Conservation (phyloP, 2,113 vertebrate species). For the Gambusia affinis region DNA sequence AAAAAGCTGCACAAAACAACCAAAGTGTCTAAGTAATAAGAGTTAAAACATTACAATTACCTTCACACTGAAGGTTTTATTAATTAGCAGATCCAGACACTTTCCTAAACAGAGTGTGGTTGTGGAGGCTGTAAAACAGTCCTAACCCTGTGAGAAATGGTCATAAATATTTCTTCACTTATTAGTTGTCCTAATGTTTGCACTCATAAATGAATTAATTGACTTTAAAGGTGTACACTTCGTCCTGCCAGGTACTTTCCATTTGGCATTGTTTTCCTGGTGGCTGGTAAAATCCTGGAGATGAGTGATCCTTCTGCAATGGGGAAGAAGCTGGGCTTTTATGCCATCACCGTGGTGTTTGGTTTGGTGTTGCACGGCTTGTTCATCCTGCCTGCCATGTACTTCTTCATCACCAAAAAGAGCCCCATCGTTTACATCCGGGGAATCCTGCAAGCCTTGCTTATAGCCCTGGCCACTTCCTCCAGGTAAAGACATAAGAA, state of each 20-base stretch:
- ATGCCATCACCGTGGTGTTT: slow-evolving; percentile 92
- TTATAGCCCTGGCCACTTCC: slow-evolving; percentile 95
- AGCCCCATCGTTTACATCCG: slow-evolving; percentile 97
- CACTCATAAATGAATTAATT: neutral
- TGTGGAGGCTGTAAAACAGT: too few relatives aligned
- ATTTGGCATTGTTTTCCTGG: slow-evolving; percentile 96
- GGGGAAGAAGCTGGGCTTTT: slow-evolving; percentile 96
- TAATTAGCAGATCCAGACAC: too few relatives aligned
- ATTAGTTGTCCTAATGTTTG: neutral
- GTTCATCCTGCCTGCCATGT: slow-evolving; percentile 94
- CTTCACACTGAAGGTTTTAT: too few relatives aligned
- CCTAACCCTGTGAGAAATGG: too few relatives aligned
- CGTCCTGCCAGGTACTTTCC: slow-evolving; percentile 89
- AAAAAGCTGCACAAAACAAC: too few relatives aligned
- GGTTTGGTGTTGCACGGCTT: slow-evolving; percentile 92
- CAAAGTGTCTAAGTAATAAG: too few relatives aligned
- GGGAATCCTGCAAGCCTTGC: slow-evolving; percentile 95
- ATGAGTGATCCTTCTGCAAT: slow-evolving; percentile 96
- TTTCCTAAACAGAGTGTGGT: too few relatives aligned
- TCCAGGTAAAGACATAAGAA: slow-evolving; percentile 86
- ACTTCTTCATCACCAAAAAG: slow-evolving; percentile 97
- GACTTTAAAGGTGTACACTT: neutral
- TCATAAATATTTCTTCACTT: too few relatives aligned
- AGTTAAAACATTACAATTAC: too few relatives aligned
- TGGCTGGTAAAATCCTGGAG: slow-evolving; percentile 96